phyloP scores from a whole-genome alignment of 2,888 invertebrate genomes.

The Pristionchus maxplancki region DNA sequence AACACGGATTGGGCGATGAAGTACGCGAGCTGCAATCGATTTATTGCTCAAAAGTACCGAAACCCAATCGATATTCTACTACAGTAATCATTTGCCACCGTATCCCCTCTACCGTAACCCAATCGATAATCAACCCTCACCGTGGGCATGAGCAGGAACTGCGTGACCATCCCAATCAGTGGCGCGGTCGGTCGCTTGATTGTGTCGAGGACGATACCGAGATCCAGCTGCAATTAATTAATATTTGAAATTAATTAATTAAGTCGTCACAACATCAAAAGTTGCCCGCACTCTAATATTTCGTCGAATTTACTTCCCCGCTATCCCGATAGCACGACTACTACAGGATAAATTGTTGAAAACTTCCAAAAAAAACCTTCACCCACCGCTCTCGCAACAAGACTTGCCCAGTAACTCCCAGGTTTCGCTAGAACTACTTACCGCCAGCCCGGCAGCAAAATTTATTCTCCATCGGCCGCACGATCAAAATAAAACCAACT shows the following conservation, averaged over 20 bases:
- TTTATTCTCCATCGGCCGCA: too few relatives aligned
- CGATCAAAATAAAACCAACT: too few relatives aligned
- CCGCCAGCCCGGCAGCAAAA: background rate
- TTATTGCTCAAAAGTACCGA: background rate
- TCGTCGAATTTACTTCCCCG: too few relatives aligned
- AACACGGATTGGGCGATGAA: slow-evolving; percentile 71
- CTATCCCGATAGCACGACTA: too few relatives aligned
- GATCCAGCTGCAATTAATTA: slow-evolving; percentile 67
- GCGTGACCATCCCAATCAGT: slow-evolving; percentile 80
- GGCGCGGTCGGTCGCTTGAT: slow-evolving; percentile 80
- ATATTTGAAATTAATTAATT: background rate
- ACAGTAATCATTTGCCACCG: too few relatives aligned
- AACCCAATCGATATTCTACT: background rate
- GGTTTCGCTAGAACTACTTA: background rate
- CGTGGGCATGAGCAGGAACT: slow-evolving; percentile 81
- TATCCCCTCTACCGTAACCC: background rate
- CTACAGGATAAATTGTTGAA: too few relatives aligned
- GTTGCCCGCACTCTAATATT: too few relatives aligned
- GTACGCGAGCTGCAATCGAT: slow-evolving; percentile 72
- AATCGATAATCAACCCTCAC: slow-evolving; percentile 70
- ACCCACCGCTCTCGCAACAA: background rate
- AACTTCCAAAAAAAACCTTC: too few relatives aligned
- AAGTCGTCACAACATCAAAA: background rate
- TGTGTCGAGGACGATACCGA: slow-evolving; percentile 75
- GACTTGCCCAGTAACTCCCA: background rate